These are phyloP conservation scores for Cerastis rubricosa DNA, from an alignment of 2,888 invertebrate species.

Conservation along the genomic window DNA sequence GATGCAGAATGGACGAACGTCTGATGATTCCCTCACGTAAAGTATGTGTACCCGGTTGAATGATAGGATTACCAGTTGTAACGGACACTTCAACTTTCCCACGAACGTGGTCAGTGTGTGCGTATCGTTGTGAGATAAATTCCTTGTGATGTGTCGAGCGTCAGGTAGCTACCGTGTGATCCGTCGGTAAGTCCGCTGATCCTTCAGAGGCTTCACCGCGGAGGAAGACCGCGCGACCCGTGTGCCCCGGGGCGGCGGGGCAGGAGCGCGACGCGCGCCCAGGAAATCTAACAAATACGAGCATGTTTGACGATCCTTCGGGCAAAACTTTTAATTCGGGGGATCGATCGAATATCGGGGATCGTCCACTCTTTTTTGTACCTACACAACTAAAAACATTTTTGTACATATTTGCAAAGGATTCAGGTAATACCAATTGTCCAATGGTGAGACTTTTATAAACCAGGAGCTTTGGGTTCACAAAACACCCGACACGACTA, in stretches of 20 bases:
- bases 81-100: background rate
- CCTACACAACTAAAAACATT: conserved; percentile 15
- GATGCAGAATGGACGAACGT: background rate
- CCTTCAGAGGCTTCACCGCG: conserved; percentile 47
- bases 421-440: background rate
- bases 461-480: background rate
- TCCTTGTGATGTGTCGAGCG: background rate
- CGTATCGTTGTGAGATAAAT: conserved; percentile 5
- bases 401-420: conserved; percentile 10
- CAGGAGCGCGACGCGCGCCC: background rate
- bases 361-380: conserved; percentile 17
- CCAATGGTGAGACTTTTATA: background rate
- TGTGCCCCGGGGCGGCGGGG: background rate
- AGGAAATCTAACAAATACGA: conserved; percentile 10
- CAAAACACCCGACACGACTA: background rate
- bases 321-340: conserved; percentile 37
- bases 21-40: background rate
- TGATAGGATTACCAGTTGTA: conserved; percentile 6
- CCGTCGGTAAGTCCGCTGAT: conserved; percentile 37
- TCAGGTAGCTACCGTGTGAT: conserved; percentile 20
- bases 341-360: too few relatives aligned
- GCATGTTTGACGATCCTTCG: conserved; percentile 40
- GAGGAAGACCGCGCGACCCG: conserved; percentile 24
- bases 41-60: background rate
- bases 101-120: background rate